Conservation (phyloP, 2,888 invertebrate genomes). For the Stomorhina lunata region DNA sequence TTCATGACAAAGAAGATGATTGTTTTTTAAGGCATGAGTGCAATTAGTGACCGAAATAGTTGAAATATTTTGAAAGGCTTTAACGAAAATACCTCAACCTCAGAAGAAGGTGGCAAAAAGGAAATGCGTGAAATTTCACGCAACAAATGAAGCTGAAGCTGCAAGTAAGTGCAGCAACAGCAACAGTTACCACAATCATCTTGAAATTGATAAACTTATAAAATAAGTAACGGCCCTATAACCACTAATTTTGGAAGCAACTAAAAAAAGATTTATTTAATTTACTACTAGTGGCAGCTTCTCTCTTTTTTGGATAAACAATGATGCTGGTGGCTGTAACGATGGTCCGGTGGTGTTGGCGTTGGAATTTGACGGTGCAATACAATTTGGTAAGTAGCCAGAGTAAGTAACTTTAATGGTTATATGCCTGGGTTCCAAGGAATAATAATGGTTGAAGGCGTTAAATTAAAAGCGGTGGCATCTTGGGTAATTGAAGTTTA, state of each 20-base stretch:
- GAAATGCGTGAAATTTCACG: slow-evolving; percentile 61
- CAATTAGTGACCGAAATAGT: slow-evolving; percentile 57
- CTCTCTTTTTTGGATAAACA: slow-evolving; percentile 47
- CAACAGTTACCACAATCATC: neutral
- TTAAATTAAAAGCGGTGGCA: slow-evolving; percentile 44
- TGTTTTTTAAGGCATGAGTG: neutral
- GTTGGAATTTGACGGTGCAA: slow-evolving; percentile 64
- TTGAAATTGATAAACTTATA: slow-evolving; percentile 25
- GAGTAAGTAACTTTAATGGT: neutral
- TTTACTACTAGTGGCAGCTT: slow-evolving; percentile 50
- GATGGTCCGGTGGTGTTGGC: slow-evolving; percentile 67
- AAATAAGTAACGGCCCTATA: slow-evolving; percentile 32
- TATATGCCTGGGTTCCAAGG: slow-evolving; percentile 26
- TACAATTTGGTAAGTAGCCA: slow-evolving; percentile 6
- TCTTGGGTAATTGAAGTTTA: slow-evolving; percentile 19
- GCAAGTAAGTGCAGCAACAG: too few species aligned
- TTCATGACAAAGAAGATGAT: neutral
- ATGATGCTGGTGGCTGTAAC: slow-evolving; percentile 19
- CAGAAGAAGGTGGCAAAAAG: slow-evolving; percentile 42
- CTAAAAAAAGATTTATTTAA: slow-evolving; percentile 45
- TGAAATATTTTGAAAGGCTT: slow-evolving; percentile 40
- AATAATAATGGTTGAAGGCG: slow-evolving; percentile 54
- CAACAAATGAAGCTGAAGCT: slow-evolving; percentile 9
- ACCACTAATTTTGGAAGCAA: slow-evolving; percentile 32
- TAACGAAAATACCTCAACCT: neutral